These are phyloP conservation scores for Heteropelma amictum DNA, from an alignment of 2,888 invertebrate genomes.

Conservation along the genomic window DNA sequence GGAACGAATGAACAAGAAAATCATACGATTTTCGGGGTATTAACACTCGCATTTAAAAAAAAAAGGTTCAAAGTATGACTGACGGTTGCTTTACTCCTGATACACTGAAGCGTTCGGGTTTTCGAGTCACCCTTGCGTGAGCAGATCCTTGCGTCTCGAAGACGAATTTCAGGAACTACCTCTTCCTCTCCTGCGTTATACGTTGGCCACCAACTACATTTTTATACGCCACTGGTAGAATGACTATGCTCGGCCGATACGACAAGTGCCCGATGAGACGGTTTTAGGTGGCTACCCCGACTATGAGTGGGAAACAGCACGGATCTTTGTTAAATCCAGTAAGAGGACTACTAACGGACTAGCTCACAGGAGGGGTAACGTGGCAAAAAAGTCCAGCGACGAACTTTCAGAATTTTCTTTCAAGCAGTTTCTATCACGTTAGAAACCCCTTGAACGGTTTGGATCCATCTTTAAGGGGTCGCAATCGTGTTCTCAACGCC, in stretches of 20 bases:
- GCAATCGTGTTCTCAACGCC: no score
- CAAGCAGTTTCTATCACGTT: no score
- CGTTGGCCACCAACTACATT: constrained; percentile 64
- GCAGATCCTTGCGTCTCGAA: neutral
- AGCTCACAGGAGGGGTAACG: no score
- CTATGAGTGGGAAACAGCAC: no score
- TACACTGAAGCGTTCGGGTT: constrained; percentile 1
- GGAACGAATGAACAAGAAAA: neutral
- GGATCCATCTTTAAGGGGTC: no score
- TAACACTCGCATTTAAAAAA: no score
- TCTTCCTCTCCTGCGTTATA: neutral
- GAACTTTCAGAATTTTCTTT: no score
- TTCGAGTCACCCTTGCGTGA: neutral
- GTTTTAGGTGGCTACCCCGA: constrained; percentile 7
- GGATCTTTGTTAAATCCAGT: no score
- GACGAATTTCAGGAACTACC: constrained; percentile 5
- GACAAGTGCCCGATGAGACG: constrained; percentile 64
- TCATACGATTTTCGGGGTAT: neutral
- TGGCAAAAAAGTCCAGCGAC: no score
- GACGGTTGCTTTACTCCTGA: constrained; percentile 24
- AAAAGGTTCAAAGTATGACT: neutral
- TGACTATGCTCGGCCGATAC: constrained; percentile 69
- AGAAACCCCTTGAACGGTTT: no score
- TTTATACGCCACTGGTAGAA: constrained; percentile 67
- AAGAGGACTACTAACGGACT: no score